Evolutionary conservation across 2,113 vertebrate species (phyloP), one percentile per base, ranked within the genome.

Genomic region (Arvicanthis niloticus): DNA sequence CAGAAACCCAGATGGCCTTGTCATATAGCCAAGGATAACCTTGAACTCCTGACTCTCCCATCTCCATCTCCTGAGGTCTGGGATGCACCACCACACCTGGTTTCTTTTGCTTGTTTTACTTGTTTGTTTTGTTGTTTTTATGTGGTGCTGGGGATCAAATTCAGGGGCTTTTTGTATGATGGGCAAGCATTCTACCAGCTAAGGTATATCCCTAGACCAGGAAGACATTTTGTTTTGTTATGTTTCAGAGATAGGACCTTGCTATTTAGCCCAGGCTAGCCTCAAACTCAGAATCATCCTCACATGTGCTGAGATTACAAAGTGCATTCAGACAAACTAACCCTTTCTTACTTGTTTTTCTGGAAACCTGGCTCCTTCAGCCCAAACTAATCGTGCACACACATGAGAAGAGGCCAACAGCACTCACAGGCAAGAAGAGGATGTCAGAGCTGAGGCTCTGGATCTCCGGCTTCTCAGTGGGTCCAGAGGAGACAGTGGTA

Each of bases 401-500:
- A 2, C 7, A 8, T 21, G 17, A 31, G 70, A 16, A 7, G 17
- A 26, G 19, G 19, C 65, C 19, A 45, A 26, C 29, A 6, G 51
- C 31, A 48, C 3, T 15, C 17, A 40, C 1, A 4, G 80, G 72
- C 6, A 3, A 40, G 9, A 37, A 42, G 21, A 3, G 37, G 68
- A 48, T 65, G 13, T 31, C 58, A 11, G 17, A 22, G 34, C 67
- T 7, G 3, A 37, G 15, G n/a, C 17, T 42, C 8, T 13, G 22
- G 45, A 1, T 26, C 85, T 29, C 60, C 6, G 11, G 70, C 24
- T 89, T 88, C 65, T 0, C 19, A 53, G 40, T 5, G 8, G 58
- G 0, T 62, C 40, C n/a, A 42, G 4, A 53, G 29, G 21, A 19
- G 2, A 1, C 5, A 17, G 19, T 19, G 37, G 3, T 1, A 16